Percentiles rank a stretch among this genome's conserved stretches.
phyloP scores from a whole-genome alignment of 1,140 invertebrate genomes.

The Heliconius melpomene region DNA sequence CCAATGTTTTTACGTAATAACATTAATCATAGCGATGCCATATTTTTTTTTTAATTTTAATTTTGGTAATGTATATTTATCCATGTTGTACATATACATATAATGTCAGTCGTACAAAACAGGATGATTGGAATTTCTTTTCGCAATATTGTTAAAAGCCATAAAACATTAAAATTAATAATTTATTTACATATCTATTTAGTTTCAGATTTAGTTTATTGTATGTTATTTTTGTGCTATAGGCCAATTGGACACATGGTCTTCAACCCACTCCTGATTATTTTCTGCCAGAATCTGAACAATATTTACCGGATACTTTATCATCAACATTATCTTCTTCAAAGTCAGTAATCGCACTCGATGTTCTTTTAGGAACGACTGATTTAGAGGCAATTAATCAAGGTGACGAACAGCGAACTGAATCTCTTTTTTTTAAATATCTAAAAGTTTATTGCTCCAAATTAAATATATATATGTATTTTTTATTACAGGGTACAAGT shows the following conservation, averaged over 20 bases:
- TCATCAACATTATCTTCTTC: slow-evolving; percentile 69
- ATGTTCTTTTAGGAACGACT: slow-evolving; percentile 82
- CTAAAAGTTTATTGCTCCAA: not conserved
- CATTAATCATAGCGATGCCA: no score
- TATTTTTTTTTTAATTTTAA: no score
- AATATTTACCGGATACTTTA: slow-evolving; percentile 81
- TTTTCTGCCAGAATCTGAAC: slow-evolving; percentile 80
- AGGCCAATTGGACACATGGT: slow-evolving; percentile 81
- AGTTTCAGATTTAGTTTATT: no score
- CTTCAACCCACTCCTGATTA: slow-evolving; percentile 83
- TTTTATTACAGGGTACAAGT: slow-evolving; percentile 40
- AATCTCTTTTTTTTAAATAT: not conserved
- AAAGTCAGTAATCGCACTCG: slow-evolving; percentile 75
- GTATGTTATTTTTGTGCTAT: slow-evolving; percentile 33
- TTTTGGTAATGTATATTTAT: no score
- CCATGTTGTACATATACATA: no score
- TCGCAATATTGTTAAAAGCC: no score
- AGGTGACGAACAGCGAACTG: slow-evolving; percentile 32
- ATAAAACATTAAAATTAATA: no score
- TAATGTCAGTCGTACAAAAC: no score
- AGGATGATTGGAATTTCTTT: no score
- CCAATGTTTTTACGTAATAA: no score
- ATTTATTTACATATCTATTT: no score
- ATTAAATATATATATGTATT: no score
- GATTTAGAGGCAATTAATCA: slow-evolving; percentile 82